Base-by-base conservation (phyloP, 2,888 invertebrate genomes). In the Drosophila sordidula region DNA sequence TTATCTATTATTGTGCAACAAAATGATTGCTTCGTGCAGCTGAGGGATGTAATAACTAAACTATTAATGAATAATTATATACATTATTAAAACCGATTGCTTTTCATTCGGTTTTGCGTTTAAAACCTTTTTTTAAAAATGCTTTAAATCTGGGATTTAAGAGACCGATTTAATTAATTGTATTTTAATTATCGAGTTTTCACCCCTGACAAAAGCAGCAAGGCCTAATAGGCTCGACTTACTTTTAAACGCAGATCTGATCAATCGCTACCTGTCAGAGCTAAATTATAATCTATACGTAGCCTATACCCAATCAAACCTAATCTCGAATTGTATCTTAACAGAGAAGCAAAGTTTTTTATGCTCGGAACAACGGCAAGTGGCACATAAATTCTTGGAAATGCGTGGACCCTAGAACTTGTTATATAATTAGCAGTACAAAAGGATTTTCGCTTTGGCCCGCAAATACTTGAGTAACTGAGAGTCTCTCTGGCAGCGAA, bases 371-470 rank as follows among this genome's bases (percentile, higher is more conserved):
- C 16, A 22, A 26, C 12, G 14, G 42, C 14, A 22, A 26, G 25
- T 6, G 25, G 11, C 4, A 8, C 25, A 61, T 46, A 26, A 54
- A 45, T 42, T 54, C 54, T 18, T 34, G 32, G 29, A 39, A 55
- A 49, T 45, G 25, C 45, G 12, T 42, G 4, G 42, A 26, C 41
- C 42, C 1, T 1, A 34, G 51, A 70, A 71, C 62, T 75, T 82
- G 57, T 80, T 78, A 80, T 84, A 70, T 72, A 84, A 87, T 87
- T 87, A 82, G 51, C 51, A 66, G 61, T 56, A 85, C 78, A 84
- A 81, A 71, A 68, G 68, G 73, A 64, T 85, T 81, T 68, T 68
- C 71, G 65, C 79, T 76, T 76, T 59, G 63, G 41, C 29, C 50
- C 16, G 41, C 56, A 70, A 57, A 57, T 74, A 51, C 72, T 54